Percentiles rank a stretch among this genome's conserved stretches.
phyloP scores from a whole-genome alignment of 2,797 vertebrate species.

The Typhlichthys subterraneus region DNA sequence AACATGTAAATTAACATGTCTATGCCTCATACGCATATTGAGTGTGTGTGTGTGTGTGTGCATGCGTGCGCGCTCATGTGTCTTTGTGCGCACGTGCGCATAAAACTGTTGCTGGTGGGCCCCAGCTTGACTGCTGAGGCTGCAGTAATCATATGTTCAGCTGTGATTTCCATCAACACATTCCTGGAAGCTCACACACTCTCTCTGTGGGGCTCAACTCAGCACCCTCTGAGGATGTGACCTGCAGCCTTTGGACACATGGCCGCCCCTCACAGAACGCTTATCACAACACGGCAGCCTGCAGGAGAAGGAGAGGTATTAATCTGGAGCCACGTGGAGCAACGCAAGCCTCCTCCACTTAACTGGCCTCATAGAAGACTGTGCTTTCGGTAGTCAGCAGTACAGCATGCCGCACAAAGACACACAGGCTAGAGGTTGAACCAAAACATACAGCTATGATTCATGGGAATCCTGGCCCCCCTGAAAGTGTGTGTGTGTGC shows the following conservation, averaged over 20 bases:
- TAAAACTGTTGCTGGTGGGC: conserved; percentile 75
- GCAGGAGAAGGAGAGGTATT: conserved; percentile 68
- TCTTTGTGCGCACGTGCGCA: conserved; percentile 5
- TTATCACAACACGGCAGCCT: conserved; percentile 76
- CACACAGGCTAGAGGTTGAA: conserved; percentile 71
- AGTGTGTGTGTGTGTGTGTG: conserved; percentile 41
- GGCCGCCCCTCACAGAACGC: conserved; percentile 63
- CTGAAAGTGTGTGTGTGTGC: conserved; percentile 17
- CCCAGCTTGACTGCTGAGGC: conserved; percentile 82
- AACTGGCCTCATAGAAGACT: conserved; percentile 49
- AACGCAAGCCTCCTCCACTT: conserved; percentile 61
- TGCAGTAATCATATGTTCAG: conserved; percentile 83
- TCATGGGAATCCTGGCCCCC: conserved; percentile 35
- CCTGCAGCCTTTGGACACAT: conserved; percentile 73
- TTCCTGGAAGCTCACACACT: conserved; percentile 83
- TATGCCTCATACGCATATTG: conserved; percentile 29
- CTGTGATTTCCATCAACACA: conserved; percentile 87
- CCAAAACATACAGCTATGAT: conserved; percentile 73
- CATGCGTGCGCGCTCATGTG: conserved; percentile 3
- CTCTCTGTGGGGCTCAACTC: conserved; percentile 66
- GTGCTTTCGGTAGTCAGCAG: conserved; percentile 43
- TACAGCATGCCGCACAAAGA: conserved; percentile 69
- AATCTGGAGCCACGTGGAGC: conserved; percentile 73
- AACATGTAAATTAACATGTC: conserved; percentile 27
- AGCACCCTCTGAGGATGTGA: conserved; percentile 78